Evolutionary conservation across 2,113 vertebrate genomes (phyloP).

Genomic region (human (Homo sapiens)): DNA sequence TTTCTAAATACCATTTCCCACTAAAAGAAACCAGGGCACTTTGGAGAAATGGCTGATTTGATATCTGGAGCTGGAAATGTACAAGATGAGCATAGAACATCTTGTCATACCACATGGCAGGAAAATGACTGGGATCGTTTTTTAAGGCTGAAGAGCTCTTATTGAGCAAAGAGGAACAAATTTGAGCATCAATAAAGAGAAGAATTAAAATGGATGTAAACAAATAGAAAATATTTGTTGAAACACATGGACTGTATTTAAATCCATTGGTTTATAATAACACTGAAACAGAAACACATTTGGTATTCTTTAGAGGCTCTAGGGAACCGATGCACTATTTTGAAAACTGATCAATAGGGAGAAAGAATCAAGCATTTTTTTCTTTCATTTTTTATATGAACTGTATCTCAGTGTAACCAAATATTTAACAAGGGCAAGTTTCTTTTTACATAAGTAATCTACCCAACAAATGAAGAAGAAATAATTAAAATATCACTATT

Average conservation of each 20-base stretch:
- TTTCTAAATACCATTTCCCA: background rate
- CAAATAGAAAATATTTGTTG: background rate
- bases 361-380: background rate
- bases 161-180: background rate
- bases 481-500: background rate
- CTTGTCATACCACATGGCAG: background rate
- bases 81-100: background rate
- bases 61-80: background rate
- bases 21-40: background rate
- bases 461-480: conserved; percentile 9
- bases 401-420: background rate
- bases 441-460: background rate
- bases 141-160: background rate
- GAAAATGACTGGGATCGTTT: background rate
- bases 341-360: background rate
- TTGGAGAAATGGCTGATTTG: background rate
- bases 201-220: background rate
- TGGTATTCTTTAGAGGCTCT: background rate
- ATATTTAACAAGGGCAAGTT: background rate
- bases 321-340: background rate
- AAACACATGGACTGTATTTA: background rate
- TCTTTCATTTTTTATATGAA: background rate
- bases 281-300: background rate
- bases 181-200: background rate
- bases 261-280: background rate